Evolutionary conservation across 2,113 vertebrate species (phyloP), one percentile per base, ranked within the genome.

Genomic region (Tragelaphus buxtoni): DNA sequence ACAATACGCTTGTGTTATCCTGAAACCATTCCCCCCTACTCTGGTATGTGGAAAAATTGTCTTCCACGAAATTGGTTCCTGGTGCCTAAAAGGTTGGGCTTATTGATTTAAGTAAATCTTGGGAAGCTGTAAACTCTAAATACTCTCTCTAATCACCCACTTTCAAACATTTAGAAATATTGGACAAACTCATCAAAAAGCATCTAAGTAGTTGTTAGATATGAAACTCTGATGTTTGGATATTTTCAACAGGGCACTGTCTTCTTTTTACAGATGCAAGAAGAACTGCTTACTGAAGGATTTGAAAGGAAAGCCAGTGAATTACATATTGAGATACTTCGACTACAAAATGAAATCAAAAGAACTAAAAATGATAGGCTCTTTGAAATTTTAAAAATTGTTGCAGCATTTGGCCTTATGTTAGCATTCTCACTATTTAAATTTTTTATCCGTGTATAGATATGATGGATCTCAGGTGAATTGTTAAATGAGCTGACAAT

Each of bases 181-280:
- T 55, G 6, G 24, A 72, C 51, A 5, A n/a, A 35, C 17, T 35
- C 10, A 83, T 74, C 47, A 65, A 45, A 80, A 26, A 65, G 10
- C 18, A 5, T n/a, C 53, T 60, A 16, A 72, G 7, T 45, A 55
- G 14, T 35, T 79, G 26, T 87, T 77, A 90, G 58, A 84, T 56
- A 47, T 9, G 86, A 82, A 91, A 39, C 5, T 22, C 11, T 55
- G 14, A 32, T 20, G 18, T 2, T 55, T 45, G 20, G 11, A 9
- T 5, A 35, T 65, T 89, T 88, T 95, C 42, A 82, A 76, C 65
- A 88, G 8, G 45, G 1, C 18, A 9, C 28, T 79, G 9, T 56
- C 53, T 85, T n/a, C 30, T 81, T 94, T 65, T 65, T 58, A 47
- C 55, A 98, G 97, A 17, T 93, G 11, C 61, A 91, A 20, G 0